A percentile compares a stretch with the other conserved stretches of the same genome.
phyloP scores from a whole-genome alignment of 2,797 vertebrate genomes.

The Sandelia bainsii region DNA sequence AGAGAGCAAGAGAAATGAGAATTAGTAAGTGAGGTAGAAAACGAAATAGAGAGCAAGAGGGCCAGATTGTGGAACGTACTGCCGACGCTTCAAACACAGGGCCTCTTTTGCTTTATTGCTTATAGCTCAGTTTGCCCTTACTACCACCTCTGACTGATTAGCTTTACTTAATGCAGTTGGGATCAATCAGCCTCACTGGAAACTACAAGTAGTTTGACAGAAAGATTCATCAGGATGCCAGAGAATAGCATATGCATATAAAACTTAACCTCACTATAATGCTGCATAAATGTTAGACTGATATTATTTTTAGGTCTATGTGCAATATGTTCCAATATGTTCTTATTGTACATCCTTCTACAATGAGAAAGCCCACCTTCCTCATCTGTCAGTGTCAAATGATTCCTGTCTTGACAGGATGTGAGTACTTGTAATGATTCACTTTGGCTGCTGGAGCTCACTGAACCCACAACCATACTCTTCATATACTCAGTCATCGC shows the following conservation, averaged over 20 bases:
- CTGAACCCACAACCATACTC: background rate
- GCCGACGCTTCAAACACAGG: slow-evolving; percentile 22
- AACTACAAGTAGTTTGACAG: slow-evolving; percentile 37
- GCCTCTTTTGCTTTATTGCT: slow-evolving; percentile 21
- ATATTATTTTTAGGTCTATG: background rate
- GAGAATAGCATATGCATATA: slow-evolving; percentile 12
- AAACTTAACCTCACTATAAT: background rate
- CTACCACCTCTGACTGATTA: slow-evolving; percentile 47
- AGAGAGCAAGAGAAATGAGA: slow-evolving; percentile 46
- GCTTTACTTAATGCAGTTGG: slow-evolving; percentile 21
- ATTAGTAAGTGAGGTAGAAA: slow-evolving; percentile 24
- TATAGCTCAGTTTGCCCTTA: slow-evolving; percentile 12
- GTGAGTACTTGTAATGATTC: slow-evolving; percentile 6
- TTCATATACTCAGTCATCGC: background rate
- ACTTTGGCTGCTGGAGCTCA: slow-evolving; percentile 9
- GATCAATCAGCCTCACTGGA: slow-evolving; percentile 41
- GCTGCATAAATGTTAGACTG: background rate
- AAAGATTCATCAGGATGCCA: slow-evolving; percentile 25
- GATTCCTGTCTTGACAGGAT: background rate
- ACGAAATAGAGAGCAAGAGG: slow-evolving; percentile 17
- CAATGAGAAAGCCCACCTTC: too few relatives aligned
- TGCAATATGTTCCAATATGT: background rate
- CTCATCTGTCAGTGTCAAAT: slow-evolving; percentile 24
- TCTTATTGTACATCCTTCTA: too few relatives aligned
- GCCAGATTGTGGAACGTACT: slow-evolving; percentile 11